These are phyloP conservation scores for Minunthozetes semirufus DNA, from an alignment of 2,888 invertebrate genomes.

Conservation along the genomic window DNA sequence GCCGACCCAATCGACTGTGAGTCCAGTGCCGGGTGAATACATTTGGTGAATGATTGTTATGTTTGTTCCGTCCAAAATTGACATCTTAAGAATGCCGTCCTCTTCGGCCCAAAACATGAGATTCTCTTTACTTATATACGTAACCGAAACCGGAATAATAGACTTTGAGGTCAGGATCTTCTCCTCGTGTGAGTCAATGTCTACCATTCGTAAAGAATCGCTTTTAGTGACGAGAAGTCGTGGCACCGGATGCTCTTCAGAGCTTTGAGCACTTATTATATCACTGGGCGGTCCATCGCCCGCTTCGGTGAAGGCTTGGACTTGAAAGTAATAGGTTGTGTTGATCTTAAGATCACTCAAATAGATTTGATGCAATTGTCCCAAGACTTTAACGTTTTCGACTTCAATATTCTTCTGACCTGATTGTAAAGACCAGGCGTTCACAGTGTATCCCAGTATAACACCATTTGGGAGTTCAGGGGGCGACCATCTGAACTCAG, in stretches of 20 bases:
- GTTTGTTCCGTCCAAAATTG: slow-evolving; percentile 54
- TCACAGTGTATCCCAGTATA: slow-evolving; percentile 63
- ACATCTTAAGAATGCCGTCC: slow-evolving; percentile 62
- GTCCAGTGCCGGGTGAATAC: slow-evolving; percentile 57
- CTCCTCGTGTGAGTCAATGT: slow-evolving; percentile 61
- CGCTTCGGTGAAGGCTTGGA: slow-evolving; percentile 70
- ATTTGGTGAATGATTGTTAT: slow-evolving; percentile 45
- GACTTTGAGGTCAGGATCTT: slow-evolving; percentile 40
- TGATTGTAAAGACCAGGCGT: slow-evolving; percentile 58
- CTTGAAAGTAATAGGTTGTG: slow-evolving; percentile 63
- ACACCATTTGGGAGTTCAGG: slow-evolving; percentile 68
- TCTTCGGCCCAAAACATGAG: slow-evolving; percentile 76
- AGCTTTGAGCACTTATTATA: slow-evolving; percentile 59
- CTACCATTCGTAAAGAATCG: slow-evolving; percentile 63
- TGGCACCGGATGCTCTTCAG: slow-evolving; percentile 67
- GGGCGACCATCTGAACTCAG: slow-evolving; percentile 70
- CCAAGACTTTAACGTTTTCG: slow-evolving; percentile 46
- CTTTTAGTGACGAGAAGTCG: slow-evolving; percentile 65
- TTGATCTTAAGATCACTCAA: slow-evolving; percentile 54
- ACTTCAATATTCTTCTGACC: slow-evolving; percentile 32
- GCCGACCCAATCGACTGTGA: slow-evolving; percentile 81
- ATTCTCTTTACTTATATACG: slow-evolving; percentile 62
- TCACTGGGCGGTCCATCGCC: slow-evolving; percentile 67
- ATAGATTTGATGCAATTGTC: slow-evolving; percentile 15
- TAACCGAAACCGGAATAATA: slow-evolving; percentile 63